Evolutionary conservation across 2,888 invertebrate genomes (phyloP).

Genomic region (Catocala sponsa): DNA sequence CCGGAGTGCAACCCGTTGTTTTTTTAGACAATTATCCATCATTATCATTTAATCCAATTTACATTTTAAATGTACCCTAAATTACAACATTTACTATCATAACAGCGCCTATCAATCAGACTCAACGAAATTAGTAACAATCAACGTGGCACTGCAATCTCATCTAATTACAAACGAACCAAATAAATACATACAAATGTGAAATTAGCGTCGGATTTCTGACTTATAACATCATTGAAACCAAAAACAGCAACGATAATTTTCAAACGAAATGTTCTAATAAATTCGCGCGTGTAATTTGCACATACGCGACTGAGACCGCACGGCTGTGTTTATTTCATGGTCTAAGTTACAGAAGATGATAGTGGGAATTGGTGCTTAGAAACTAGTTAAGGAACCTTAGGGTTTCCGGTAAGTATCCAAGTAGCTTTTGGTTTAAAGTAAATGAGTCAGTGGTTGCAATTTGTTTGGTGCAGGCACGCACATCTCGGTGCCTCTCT

Average conservation of each 20-base stretch:
- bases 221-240: constrained; percentile 43
- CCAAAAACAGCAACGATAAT: constrained; percentile 56
- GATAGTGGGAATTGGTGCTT: neutral
- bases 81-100: neutral
- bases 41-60: constrained; percentile 3
- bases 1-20: too few relatives aligned
- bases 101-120: constrained; percentile 7
- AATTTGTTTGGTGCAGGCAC: too few relatives aligned
- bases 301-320: constrained; percentile 73
- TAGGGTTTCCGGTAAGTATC: too few relatives aligned
- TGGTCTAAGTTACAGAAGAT: constrained; percentile 52
- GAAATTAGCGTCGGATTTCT: constrained; percentile 28
- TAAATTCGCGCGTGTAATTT: constrained; percentile 76
- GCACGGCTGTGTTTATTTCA: constrained; percentile 63
- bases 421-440: too few relatives aligned
- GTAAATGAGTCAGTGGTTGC: too few relatives aligned
- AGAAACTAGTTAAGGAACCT: neutral
- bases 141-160: constrained; percentile 2
- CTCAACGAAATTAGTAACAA: constrained; percentile 12
- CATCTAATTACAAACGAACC: constrained; percentile 11
- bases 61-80: constrained; percentile 10
- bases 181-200: constrained; percentile 16
- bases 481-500: too few relatives aligned
- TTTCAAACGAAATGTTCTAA: constrained; percentile 69
- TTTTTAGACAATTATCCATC: neutral